phyloP scores from a whole-genome alignment of 2,797 vertebrate species.

The Chaetophractus vellerosus region DNA sequence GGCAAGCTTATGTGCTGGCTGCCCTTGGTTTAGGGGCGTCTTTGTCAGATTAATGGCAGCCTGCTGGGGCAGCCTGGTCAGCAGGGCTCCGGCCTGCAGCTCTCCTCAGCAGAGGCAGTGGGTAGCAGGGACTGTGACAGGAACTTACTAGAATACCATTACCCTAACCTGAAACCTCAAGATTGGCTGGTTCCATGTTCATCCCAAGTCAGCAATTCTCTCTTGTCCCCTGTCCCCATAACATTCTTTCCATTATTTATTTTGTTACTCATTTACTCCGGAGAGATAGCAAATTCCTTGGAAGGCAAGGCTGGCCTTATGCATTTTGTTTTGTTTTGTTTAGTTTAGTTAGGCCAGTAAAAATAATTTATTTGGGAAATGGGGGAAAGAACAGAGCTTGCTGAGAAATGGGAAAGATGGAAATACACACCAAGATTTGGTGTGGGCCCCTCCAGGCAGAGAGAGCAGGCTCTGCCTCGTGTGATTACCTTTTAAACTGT shows the following conservation, averaged over 20 bases:
- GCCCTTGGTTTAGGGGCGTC: background rate
- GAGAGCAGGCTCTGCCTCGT: too few relatives aligned
- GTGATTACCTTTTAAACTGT: too few relatives aligned
- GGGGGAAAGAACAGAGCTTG: too few relatives aligned
- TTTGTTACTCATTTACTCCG: background rate
- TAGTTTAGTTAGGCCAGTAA: too few relatives aligned
- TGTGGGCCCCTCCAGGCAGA: too few relatives aligned
- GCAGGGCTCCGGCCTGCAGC: background rate
- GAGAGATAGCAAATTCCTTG: conserved; percentile 1
- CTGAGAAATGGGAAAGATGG: too few relatives aligned
- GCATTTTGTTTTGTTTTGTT: background rate
- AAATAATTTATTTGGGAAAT: too few relatives aligned
- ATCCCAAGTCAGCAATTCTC: background rate
- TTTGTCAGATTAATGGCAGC: background rate
- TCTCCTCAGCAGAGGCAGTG: background rate
- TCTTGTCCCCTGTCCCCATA: background rate
- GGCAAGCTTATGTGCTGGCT: background rate
- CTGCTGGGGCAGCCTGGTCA: background rate
- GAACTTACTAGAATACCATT: background rate
- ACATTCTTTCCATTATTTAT: background rate
- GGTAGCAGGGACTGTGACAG: background rate
- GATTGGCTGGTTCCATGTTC: background rate
- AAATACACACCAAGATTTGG: too few relatives aligned
- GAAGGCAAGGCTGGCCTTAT: background rate
- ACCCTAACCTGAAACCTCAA: background rate